Evolutionary conservation across 2,888 invertebrate genomes (phyloP).

Genomic region (Meghimatium bilineatum): DNA sequence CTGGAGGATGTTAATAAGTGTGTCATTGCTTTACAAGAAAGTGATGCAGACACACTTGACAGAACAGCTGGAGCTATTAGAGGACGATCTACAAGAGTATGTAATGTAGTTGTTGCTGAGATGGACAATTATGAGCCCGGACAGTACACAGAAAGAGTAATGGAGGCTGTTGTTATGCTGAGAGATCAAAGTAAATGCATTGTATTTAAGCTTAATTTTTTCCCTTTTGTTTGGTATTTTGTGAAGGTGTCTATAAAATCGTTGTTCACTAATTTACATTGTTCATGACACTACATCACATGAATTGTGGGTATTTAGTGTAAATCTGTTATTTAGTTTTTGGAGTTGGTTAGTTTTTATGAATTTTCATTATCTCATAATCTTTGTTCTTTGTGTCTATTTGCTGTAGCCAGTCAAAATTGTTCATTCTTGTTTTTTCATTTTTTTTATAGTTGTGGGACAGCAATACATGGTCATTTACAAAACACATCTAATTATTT

Average conservation of each 20-base stretch:
- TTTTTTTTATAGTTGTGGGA: too few species aligned
- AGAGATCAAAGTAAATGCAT: conserved; percentile 83
- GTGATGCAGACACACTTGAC: conserved; percentile 91
- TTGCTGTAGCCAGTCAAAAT: too few species aligned
- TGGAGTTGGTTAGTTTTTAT: neutral
- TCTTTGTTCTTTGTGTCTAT: too few species aligned
- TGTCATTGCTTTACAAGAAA: conserved; percentile 94
- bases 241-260: neutral
- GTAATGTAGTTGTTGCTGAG: conserved; percentile 97
- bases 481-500: too few species aligned
- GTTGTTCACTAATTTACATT: too few species aligned
- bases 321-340: too few species aligned
- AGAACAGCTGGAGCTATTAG: conserved; percentile 96
- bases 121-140: conserved; percentile 99
- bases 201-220: neutral
- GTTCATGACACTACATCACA: too few species aligned
- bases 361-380: too few species aligned
- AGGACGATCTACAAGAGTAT: conserved; percentile 93
- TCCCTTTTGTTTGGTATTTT: neutral
- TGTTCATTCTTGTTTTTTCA: too few species aligned
- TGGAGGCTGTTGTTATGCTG: conserved; percentile 95
- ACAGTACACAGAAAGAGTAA: conserved; percentile 95
- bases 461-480: too few species aligned
- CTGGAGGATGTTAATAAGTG: conserved; percentile 99
- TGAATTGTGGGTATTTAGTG: too few species aligned